Conservation (phyloP, 2,113 vertebrate species). For the Eubucco bourcierii region DNA sequence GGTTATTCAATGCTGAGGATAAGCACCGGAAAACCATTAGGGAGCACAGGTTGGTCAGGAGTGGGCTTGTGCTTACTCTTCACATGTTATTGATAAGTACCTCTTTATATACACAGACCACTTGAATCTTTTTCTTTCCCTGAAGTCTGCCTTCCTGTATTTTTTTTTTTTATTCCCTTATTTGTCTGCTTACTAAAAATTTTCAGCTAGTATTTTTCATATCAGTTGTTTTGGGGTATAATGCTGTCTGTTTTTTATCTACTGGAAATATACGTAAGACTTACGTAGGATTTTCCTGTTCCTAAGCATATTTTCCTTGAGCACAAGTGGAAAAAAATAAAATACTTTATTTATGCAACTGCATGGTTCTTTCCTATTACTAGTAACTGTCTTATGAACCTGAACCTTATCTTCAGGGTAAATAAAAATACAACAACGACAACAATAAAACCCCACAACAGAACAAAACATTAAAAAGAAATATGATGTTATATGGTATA, state of each 20-base stretch:
- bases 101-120: background rate
- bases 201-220: background rate
- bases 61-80: fast-evolving
- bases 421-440: background rate
- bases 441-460: too few species aligned
- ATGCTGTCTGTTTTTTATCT: background rate
- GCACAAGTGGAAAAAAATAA: background rate
- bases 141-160: background rate
- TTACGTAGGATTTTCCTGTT: background rate
- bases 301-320: background rate
- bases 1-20: background rate
- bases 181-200: background rate
- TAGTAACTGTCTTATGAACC: background rate
- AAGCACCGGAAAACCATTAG: background rate
- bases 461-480: slow-evolving; percentile 13
- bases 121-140: background rate
- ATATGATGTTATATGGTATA: background rate
- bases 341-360: background rate
- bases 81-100: background rate
- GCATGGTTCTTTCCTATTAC: background rate
- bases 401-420: background rate
- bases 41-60: fast-evolving
- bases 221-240: background rate
- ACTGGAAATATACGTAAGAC: background rate
- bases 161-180: background rate